A percentile compares a stretch with the other conserved stretches of the same genome.
Evolutionary conservation across 2,113 vertebrate genomes (phyloP).

Genomic region (Lipophrys pholis): DNA sequence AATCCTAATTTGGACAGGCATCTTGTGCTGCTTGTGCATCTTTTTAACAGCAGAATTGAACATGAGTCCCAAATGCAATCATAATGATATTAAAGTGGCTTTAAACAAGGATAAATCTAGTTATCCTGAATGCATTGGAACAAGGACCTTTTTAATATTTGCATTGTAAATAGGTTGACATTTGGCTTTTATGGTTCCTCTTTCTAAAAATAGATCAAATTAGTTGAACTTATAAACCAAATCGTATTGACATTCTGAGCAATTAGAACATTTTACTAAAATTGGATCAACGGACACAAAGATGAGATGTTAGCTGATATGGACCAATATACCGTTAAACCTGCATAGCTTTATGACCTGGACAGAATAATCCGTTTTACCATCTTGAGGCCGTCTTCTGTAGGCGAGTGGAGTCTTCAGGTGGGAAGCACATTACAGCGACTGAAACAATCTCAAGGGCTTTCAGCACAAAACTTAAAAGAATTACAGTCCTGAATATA

Average conservation of each 20-base stretch:
- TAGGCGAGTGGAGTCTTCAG: neutral
- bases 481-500: neutral
- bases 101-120: neutral
- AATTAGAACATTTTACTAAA: neutral
- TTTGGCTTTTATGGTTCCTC: neutral
- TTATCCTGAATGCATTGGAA: neutral
- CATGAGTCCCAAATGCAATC: neutral
- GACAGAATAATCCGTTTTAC: neutral
- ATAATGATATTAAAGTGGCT: neutral
- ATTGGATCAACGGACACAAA: constrained; percentile 18
- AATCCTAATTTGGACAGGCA: neutral
- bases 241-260: constrained; percentile 9
- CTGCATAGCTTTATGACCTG: constrained; percentile 3
- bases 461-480: neutral
- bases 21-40: neutral
- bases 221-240: constrained; percentile 15
- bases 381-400: neutral
- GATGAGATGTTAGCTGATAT: constrained; percentile 27
- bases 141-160: neutral
- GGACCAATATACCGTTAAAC: neutral
- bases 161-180: neutral
- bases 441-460: neutral
- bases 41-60: neutral
- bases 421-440: neutral
- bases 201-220: constrained; percentile 27